Conservation (phyloP, 2,888 invertebrate species). For the Megastigmus dorsalis region DNA sequence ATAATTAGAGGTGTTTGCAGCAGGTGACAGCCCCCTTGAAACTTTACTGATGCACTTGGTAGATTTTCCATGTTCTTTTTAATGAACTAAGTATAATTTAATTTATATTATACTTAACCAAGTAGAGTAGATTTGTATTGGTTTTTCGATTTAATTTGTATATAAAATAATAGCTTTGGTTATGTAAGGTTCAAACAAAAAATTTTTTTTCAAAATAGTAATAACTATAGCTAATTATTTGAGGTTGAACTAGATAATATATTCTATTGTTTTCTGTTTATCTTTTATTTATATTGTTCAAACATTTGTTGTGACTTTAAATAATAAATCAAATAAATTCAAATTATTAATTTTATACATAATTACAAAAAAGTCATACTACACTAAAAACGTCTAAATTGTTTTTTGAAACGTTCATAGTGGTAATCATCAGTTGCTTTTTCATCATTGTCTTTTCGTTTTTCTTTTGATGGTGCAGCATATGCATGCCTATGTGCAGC, state of each 20-base stretch:
- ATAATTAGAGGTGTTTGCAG: too few species aligned
- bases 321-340: too few species aligned
- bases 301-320: too few species aligned
- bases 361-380: too few species aligned
- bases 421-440: slow-evolving; percentile 98
- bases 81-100: slow-evolving; percentile 14
- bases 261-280: too few species aligned
- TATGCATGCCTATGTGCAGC: slow-evolving; percentile 75
- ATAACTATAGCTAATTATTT: too few species aligned
- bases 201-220: too few species aligned
- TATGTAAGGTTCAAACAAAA: too few species aligned
- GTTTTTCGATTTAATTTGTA: background rate
- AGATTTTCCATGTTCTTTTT: slow-evolving; percentile 1
- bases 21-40: background rate
- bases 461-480: slow-evolving; percentile 74
- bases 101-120: background rate
- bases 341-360: too few species aligned
- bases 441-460: slow-evolving; percentile 84
- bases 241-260: too few species aligned
- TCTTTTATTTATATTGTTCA: too few species aligned
- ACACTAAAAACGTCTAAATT: slow-evolving; percentile 88
- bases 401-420: slow-evolving; percentile 97
- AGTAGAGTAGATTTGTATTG: background rate
- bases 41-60: slow-evolving; percentile 22
- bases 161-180: background rate